phyloP scores from a whole-genome alignment of 1,140 invertebrate species.

The Macrotrachela quadricornifera region DNA sequence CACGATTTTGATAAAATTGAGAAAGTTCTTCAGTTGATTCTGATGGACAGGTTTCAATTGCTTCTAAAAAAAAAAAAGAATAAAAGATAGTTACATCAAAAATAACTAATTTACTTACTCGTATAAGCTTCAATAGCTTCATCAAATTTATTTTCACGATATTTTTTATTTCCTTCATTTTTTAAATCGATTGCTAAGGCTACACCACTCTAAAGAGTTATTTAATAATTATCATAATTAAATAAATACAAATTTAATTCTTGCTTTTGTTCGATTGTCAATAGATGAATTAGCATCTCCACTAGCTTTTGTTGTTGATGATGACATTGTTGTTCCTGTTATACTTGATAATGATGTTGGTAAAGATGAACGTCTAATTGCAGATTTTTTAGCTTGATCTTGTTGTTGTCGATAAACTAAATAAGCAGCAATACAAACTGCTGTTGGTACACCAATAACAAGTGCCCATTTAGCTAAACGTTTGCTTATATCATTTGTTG shows the following conservation, averaged over 20 bases:
- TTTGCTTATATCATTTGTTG: no score
- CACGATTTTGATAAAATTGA: conserved; percentile 81
- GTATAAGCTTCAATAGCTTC: conserved; percentile 67
- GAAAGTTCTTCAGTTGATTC: conserved; percentile 51
- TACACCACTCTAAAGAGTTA: conserved; percentile 34
- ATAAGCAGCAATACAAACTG: background rate
- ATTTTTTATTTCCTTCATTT: conserved; percentile 62
- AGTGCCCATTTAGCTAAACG: background rate
- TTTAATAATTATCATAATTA: background rate
- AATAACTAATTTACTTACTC: background rate
- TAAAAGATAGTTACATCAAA: no score
- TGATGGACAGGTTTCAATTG: conserved; percentile 57
- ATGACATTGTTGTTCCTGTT: background rate
- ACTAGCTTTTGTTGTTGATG: no score
- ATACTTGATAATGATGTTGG: background rate
- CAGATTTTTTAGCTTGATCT: background rate
- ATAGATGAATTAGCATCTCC: no score
- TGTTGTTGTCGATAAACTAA: background rate
- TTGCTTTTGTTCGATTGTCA: background rate
- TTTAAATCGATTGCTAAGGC: conserved; percentile 53
- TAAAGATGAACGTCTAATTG: background rate
- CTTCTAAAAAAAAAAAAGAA: conserved; percentile 31
- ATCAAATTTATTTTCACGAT: conserved; percentile 60
- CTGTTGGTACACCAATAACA: conserved; percentile 2
- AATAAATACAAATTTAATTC: background rate